Evolutionary conservation across 2,797 vertebrate genomes (phyloP).

Genomic region (Morus bassanus): DNA sequence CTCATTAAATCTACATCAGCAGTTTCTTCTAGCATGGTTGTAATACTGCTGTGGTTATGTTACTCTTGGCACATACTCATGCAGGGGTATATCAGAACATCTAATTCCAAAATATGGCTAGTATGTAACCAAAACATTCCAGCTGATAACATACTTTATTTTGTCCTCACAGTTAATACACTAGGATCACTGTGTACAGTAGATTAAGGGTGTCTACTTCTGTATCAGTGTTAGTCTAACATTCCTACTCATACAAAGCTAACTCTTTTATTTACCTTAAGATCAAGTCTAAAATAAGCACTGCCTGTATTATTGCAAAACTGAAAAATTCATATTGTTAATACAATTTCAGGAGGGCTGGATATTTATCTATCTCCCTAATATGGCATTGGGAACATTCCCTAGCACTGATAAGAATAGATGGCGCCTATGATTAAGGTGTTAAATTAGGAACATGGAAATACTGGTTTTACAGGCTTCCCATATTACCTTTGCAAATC

Average conservation of each 20-base stretch:
- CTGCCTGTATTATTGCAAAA: neutral
- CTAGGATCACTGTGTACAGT: neutral
- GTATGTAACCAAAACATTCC: neutral
- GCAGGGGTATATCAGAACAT: neutral
- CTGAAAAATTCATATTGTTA: neutral
- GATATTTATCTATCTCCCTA: neutral
- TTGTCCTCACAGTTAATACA: neutral
- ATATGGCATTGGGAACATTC: neutral
- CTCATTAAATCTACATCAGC: neutral
- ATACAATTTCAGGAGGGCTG: neutral
- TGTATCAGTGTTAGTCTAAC: neutral
- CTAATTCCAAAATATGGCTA: neutral
- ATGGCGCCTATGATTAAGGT: neutral
- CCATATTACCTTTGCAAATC: neutral
- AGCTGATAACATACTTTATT: neutral
- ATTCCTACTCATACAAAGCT: neutral
- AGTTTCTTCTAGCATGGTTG: neutral
- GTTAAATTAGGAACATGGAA: neutral
- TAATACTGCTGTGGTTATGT: neutral
- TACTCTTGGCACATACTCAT: neutral
- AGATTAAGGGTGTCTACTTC: neutral
- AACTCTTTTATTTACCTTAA: neutral
- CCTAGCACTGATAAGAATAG: neutral
- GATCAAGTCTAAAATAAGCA: neutral
- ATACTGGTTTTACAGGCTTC: slow-evolving; percentile 34